Percentiles rank a stretch among this genome's conserved stretches.
These are phyloP conservation scores for Cisticola juncidis DNA, from an alignment of 2,113 vertebrate species.

Conservation along the genomic window DNA sequence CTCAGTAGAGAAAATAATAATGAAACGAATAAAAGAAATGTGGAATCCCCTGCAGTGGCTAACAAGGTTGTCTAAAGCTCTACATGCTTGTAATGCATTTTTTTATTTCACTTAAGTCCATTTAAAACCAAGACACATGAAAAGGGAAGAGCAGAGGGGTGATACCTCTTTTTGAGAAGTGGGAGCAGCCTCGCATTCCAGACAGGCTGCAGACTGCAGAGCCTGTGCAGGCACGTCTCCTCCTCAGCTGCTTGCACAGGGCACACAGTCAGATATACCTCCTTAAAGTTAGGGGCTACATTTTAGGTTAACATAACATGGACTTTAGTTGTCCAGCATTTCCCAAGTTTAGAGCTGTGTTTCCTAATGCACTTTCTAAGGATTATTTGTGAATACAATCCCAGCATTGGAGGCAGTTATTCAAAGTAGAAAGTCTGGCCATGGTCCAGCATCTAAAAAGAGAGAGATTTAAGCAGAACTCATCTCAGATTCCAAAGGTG, in stretches of 20 bases:
- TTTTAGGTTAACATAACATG: not conserved
- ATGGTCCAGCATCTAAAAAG: not conserved
- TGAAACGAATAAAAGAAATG: not conserved
- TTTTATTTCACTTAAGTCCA: not conserved
- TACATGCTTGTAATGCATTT: not conserved
- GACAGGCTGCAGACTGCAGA: not conserved
- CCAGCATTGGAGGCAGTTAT: not conserved
- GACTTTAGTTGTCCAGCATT: not conserved
- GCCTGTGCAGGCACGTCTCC: not conserved
- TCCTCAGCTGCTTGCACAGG: not conserved
- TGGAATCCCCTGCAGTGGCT: not conserved
- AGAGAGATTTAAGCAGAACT: not conserved
- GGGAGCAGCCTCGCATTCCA: not conserved
- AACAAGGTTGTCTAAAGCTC: not conserved
- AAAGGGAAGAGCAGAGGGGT: not conserved
- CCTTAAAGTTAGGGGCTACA: not conserved
- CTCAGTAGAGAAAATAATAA: not conserved
- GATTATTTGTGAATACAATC: not conserved
- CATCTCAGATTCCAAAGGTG: slow-evolving; percentile 39
- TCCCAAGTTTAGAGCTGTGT: not conserved
- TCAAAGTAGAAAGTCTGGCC: slow-evolving; percentile 4
- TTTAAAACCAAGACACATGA: not conserved
- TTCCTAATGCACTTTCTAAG: not conserved
- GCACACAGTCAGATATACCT: not conserved
- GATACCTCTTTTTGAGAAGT: rapidly evolving